Percentiles rank a stretch among this genome's conserved stretches.
phyloP scores from a whole-genome alignment of 2,797 vertebrate species.

The Otus scops region DNA sequence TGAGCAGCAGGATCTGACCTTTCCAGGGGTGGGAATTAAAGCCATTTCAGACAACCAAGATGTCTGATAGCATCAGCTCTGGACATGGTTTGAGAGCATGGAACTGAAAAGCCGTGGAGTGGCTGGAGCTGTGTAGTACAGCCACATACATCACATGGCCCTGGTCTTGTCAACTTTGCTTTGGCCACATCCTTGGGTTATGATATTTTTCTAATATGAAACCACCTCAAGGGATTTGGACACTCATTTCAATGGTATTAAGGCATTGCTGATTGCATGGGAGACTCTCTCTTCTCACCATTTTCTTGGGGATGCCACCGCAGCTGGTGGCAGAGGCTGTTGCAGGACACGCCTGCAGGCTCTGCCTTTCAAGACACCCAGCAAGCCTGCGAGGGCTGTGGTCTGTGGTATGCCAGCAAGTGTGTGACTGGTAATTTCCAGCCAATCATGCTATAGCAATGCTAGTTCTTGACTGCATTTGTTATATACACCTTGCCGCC shows the following conservation, averaged over 20 bases:
- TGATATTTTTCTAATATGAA: background rate
- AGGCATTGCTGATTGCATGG: background rate
- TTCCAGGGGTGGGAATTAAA: background rate
- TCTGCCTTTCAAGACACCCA: background rate
- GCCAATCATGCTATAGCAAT: background rate
- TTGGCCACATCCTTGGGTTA: background rate
- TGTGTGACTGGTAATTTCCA: background rate
- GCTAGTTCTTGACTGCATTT: background rate
- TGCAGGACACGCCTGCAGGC: background rate
- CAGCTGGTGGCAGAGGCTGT: background rate
- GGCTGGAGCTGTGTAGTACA: background rate
- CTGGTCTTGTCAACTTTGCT: background rate
- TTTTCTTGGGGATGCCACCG: background rate
- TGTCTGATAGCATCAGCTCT: background rate
- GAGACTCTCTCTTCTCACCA: background rate
- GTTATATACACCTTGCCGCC: accelerated
- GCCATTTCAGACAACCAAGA: background rate
- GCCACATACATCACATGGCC: accelerated
- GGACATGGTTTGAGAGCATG: accelerated
- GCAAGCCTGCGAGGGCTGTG: too few relatives aligned
- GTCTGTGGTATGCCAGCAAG: background rate
- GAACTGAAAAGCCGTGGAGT: background rate
- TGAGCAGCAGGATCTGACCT: background rate
- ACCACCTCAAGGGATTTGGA: background rate
- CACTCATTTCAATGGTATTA: background rate